Conservation (phyloP, 2,888 invertebrate species). For the Quadriops clusia region DNA sequence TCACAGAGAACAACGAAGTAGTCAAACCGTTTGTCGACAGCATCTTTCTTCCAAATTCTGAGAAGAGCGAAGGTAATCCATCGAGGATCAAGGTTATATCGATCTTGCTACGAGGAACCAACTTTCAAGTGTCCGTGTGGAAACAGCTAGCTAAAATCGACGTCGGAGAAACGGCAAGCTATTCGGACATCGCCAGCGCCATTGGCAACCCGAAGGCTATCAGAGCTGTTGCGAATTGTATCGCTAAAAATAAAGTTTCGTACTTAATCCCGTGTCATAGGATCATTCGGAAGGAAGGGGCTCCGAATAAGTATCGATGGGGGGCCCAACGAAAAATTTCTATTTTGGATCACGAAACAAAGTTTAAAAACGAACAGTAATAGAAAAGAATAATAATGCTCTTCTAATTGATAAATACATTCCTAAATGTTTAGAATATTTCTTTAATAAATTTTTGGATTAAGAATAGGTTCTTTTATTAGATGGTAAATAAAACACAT, state of each 20-base stretch:
- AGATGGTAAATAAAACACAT: background rate
- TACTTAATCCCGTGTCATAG: conserved; percentile 33
- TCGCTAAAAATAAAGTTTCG: conserved; percentile 30
- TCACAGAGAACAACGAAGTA: conserved; percentile 18
- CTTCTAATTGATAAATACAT: background rate
- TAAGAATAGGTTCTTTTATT: conserved; percentile 1
- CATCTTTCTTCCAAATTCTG: conserved; percentile 19
- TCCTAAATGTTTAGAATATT: background rate
- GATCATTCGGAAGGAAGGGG: conserved; percentile 28
- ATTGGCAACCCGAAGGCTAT: conserved; percentile 29
- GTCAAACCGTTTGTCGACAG: conserved; percentile 15
- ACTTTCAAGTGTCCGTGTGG: conserved; percentile 30
- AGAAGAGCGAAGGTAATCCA: conserved; percentile 2
- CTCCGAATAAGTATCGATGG: conserved; percentile 27
- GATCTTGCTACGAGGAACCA: conserved; percentile 28
- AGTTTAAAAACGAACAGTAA: background rate
- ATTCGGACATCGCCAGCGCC: conserved; percentile 27
- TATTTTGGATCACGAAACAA: conserved; percentile 25
- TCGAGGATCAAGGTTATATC: conserved; percentile 19
- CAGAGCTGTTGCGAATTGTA: conserved; percentile 31
- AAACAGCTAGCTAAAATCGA: conserved; percentile 25
- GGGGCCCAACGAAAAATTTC: conserved; percentile 26
- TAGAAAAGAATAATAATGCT: background rate
- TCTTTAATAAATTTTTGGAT: background rate
- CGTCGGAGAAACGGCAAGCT: conserved; percentile 27